phyloP scores from a whole-genome alignment of 2,888 invertebrate genomes.

The Panopea generosa region DNA sequence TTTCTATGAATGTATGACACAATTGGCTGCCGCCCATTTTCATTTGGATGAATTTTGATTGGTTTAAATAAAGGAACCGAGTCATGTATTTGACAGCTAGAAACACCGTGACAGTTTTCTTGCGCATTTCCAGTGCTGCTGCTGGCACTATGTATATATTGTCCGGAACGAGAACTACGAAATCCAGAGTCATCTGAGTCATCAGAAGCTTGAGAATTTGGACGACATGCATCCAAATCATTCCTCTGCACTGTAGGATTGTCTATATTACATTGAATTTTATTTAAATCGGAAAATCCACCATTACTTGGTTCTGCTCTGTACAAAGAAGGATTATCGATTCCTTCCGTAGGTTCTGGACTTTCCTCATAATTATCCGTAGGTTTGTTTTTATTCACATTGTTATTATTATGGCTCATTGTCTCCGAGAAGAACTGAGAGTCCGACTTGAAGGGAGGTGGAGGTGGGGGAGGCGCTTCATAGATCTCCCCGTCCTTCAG shows the following conservation, averaged over 20 bases:
- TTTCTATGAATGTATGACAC: slow-evolving; percentile 58
- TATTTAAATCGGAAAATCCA: slow-evolving; percentile 73
- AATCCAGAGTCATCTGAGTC: slow-evolving; percentile 82
- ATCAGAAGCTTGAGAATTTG: slow-evolving; percentile 79
- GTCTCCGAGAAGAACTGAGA: slow-evolving; percentile 33
- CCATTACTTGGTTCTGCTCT: slow-evolving; percentile 73
- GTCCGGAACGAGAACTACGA: slow-evolving; percentile 78
- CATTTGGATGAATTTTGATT: slow-evolving; percentile 69
- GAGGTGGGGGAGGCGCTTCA: slow-evolving; percentile 71
- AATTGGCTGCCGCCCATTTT: slow-evolving; percentile 44
- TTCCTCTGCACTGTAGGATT: slow-evolving; percentile 23
- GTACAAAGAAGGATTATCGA: slow-evolving; percentile 64
- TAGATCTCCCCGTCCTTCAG: slow-evolving; percentile 62
- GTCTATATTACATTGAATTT: slow-evolving; percentile 65
- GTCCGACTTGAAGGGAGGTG: slow-evolving; percentile 47
- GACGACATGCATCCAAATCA: slow-evolving; percentile 68
- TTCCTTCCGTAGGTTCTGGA: slow-evolving; percentile 58
- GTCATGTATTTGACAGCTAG: slow-evolving; percentile 60
- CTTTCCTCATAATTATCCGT: slow-evolving; percentile 60
- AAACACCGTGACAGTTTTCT: slow-evolving; percentile 48
- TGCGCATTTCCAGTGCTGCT: slow-evolving; percentile 70
- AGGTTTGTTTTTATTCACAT: slow-evolving; percentile 45
- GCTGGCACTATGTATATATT: slow-evolving; percentile 72
- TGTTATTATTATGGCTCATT: slow-evolving; percentile 43
- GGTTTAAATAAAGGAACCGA: slow-evolving; percentile 73